Conservation (phyloP, 1,140 invertebrate genomes). For the Heterodera schachtii region DNA sequence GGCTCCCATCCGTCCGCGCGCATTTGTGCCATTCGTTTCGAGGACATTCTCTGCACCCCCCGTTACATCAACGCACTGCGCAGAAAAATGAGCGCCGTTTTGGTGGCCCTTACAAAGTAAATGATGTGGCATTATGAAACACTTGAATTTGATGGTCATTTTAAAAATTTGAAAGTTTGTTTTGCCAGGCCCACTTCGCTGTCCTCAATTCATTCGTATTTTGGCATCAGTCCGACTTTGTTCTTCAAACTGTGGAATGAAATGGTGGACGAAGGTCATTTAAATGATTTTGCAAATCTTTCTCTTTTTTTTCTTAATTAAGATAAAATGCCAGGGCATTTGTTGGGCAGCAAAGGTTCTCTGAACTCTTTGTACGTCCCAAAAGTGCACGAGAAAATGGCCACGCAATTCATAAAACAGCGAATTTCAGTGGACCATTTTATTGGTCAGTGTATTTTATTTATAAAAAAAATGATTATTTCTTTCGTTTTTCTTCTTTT, state of each 20-base stretch:
- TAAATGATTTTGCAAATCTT: neutral
- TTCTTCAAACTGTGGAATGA: conserved; percentile 50
- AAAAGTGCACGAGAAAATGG: conserved; percentile 40
- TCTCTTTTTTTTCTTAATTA: neutral
- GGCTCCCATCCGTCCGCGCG: conserved; percentile 16
- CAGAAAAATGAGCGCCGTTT: conserved; percentile 42
- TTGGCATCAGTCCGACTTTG: conserved; percentile 38
- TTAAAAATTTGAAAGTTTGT: too few relatives aligned
- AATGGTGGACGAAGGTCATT: conserved; percentile 34
- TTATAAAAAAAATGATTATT: neutral
- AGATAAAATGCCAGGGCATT: conserved; percentile 45
- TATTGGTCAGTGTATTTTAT: conserved; percentile 35
- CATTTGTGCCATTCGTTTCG: conserved; percentile 41
- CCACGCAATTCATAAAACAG: conserved; percentile 36
- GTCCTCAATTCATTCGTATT: conserved; percentile 30
- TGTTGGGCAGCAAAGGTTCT: conserved; percentile 51
- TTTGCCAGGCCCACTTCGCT: conserved; percentile 37
- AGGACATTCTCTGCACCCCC: conserved; percentile 49
- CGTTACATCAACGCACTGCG: conserved; percentile 36
- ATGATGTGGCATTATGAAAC: neutral
- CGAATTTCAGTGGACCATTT: conserved; percentile 29
- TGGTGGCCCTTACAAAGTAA: conserved; percentile 47
- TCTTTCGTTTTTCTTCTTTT: conserved; percentile 22
- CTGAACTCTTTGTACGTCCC: conserved; percentile 51
- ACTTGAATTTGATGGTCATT: too few relatives aligned